Conservation (phyloP, 2,888 invertebrate species). For the Epistrophe eligans region DNA sequence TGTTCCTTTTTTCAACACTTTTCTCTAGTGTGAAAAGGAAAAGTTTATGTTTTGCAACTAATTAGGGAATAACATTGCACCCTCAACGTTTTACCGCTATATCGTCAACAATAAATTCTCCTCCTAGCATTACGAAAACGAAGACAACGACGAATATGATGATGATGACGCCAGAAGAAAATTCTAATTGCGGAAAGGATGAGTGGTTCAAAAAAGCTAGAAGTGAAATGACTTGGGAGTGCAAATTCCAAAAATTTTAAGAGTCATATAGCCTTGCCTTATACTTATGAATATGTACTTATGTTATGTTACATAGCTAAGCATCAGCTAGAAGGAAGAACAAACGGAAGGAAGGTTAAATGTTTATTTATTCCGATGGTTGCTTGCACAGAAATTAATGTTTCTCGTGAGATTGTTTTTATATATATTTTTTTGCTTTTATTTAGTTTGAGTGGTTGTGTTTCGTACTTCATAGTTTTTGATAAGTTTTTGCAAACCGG, state of each 20-base stretch:
- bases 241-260: constrained; percentile 33
- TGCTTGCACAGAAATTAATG: constrained; percentile 52
- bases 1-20: constrained; percentile 26
- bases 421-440: constrained; percentile 2
- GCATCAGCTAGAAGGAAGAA: constrained; percentile 19
- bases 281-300: no score
- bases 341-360: constrained; percentile 46
- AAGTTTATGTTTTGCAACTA: constrained; percentile 72
- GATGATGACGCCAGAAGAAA: constrained; percentile 14
- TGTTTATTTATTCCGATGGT: constrained; percentile 50
- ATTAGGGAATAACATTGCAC: constrained; percentile 61
- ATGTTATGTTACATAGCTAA: neutral
- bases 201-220: constrained; percentile 30
- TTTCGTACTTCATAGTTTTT: constrained; percentile 5
- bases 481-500: neutral
- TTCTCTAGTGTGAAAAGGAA: constrained; percentile 54
- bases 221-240: constrained; percentile 40
- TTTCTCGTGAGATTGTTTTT: neutral
- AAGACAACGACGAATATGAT: neutral
- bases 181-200: constrained; percentile 67
- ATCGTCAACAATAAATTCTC: constrained; percentile 1
- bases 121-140: neutral
- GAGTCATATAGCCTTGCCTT: constrained; percentile 21
- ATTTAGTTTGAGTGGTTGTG: constrained; percentile 17
- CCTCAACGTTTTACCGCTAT: constrained; percentile 24